Conservation (phyloP, 2,888 invertebrate species). For the Agonopterix arenella region DNA sequence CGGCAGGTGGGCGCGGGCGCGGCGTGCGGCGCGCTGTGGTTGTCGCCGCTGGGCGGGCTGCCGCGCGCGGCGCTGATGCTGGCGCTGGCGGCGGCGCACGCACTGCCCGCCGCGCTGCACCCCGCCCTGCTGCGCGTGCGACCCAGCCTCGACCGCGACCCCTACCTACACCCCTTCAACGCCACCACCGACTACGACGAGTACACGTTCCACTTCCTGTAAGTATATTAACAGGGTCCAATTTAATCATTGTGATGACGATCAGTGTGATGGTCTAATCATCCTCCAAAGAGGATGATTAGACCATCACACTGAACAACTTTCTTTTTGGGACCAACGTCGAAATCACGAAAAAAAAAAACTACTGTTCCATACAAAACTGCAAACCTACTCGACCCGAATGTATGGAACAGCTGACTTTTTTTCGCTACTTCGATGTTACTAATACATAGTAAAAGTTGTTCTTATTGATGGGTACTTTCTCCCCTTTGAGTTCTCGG, state of each 20-base stretch:
- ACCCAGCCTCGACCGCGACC: slow-evolving; percentile 45
- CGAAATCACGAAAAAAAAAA: too few relatives aligned
- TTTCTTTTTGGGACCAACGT: too few relatives aligned
- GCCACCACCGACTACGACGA: slow-evolving; percentile 37
- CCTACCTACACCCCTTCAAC: slow-evolving; percentile 42
- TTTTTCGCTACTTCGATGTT: too few relatives aligned
- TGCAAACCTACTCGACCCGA: too few relatives aligned
- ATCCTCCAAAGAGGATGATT: not conserved
- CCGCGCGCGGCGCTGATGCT: slow-evolving; percentile 38
- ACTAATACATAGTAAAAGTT: too few relatives aligned
- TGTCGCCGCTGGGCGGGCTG: slow-evolving; percentile 48
- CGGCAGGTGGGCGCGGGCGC: slow-evolving; percentile 51
- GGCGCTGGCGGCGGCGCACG: slow-evolving; percentile 40
- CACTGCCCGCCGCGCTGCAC: slow-evolving; percentile 39
- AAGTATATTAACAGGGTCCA: slow-evolving; percentile 13
- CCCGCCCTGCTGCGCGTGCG: slow-evolving; percentile 43
- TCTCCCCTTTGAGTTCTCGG: too few relatives aligned
- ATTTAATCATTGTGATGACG: too few relatives aligned
- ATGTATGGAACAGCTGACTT: too few relatives aligned
- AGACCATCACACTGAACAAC: not conserved
- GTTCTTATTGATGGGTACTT: too few relatives aligned
- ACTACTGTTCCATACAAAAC: too few relatives aligned
- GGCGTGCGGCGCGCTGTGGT: slow-evolving; percentile 56
- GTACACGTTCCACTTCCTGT: slow-evolving; percentile 36
- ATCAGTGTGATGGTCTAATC: too few relatives aligned